Conservation (phyloP, 2,797 vertebrate genomes). For the Darevskia nairensis region DNA sequence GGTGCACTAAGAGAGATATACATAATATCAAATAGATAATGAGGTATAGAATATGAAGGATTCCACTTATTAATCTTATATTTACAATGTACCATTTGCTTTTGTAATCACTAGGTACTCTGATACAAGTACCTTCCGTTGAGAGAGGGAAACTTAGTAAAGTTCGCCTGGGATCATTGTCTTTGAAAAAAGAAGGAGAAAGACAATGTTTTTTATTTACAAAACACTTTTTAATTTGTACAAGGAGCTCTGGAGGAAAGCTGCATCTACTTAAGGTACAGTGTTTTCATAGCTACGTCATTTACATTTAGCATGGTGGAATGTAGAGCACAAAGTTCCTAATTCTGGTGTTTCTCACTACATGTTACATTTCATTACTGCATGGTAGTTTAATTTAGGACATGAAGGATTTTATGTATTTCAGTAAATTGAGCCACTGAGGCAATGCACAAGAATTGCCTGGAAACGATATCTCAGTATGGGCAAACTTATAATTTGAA, state of each 20-base stretch:
- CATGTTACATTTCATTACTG: neutral
- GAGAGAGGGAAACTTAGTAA: conserved; percentile 97
- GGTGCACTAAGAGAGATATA: neutral
- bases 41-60: neutral
- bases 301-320: conserved; percentile 24
- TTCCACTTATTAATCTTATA: neutral
- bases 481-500: conserved; percentile 34
- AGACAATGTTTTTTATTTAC: conserved; percentile 98
- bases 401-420: neutral
- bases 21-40: neutral
- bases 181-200: conserved; percentile 98
- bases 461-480: conserved; percentile 15
- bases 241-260: conserved; percentile 97
- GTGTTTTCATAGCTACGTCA: conserved; percentile 21
- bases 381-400: conserved; percentile 9
- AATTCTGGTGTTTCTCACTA: neutral
- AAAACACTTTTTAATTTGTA: conserved; percentile 98
- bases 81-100: conserved; percentile 54
- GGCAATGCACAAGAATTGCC: neutral
- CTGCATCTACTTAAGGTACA: conserved; percentile 95
- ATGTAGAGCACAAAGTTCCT: conserved; percentile 9
- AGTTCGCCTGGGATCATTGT: conserved; percentile 94
- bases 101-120: conserved; percentile 86
- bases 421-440: neutral
- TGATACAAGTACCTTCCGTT: conserved; percentile 97